phyloP scores from a whole-genome alignment of 2,797 vertebrate genomes.

The Cuculus canorus region DNA sequence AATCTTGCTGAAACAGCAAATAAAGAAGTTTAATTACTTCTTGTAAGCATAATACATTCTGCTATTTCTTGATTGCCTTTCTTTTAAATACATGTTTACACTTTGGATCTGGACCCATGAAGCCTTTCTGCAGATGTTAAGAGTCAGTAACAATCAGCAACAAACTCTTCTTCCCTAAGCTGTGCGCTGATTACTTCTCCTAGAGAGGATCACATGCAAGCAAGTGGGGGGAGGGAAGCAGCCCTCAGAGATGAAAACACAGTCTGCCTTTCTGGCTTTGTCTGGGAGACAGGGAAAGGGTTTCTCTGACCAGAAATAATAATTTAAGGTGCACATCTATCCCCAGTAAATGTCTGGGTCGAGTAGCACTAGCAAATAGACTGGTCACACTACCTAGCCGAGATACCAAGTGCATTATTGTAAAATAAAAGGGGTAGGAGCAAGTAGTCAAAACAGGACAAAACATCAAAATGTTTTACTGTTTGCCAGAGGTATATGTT shows the following conservation, averaged over 20 bases:
- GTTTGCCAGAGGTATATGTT: fast-evolving
- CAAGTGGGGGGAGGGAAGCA: conserved; percentile 5
- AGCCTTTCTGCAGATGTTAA: conserved; percentile 31
- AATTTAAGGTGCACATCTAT: fast-evolving
- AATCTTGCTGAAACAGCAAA: not conserved
- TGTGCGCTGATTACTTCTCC: conserved; percentile 47
- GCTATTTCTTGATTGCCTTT: not conserved
- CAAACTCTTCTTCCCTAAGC: conserved; percentile 61
- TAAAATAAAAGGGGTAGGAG: not conserved
- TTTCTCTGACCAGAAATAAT: not conserved
- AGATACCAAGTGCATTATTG: not conserved
- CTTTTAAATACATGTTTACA: not conserved
- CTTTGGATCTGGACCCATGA: not conserved
- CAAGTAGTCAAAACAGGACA: not conserved
- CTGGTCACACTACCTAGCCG: not conserved
- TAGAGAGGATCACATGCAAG: conserved; percentile 33
- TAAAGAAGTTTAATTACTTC: not conserved
- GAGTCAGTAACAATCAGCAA: not conserved
- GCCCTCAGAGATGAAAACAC: conserved; percentile 8
- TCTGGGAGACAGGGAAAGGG: not conserved
- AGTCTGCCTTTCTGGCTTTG: conserved; percentile 6
- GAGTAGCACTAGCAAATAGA: not conserved
- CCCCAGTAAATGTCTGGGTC: not conserved
- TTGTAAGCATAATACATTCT: not conserved
- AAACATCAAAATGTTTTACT: not conserved